Evolutionary conservation across 1,140 invertebrate species (phyloP).

Genomic region (Drosophila pseudoananassae): DNA sequence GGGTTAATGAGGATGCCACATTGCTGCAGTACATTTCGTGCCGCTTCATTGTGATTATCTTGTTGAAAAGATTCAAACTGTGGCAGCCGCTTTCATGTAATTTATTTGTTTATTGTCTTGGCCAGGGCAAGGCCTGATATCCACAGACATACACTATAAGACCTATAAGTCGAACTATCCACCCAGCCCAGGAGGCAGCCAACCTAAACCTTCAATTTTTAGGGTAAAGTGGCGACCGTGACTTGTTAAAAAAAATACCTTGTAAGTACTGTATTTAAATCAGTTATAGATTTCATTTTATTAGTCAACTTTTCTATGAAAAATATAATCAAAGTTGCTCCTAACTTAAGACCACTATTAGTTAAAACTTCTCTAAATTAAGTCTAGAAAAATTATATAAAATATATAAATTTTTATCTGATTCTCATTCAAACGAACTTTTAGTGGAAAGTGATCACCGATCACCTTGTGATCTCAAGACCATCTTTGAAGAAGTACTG

Average conservation of each 20-base stretch:
- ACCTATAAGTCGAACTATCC: constrained; percentile 9
- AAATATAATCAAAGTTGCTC: not conserved
- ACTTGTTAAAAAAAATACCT: not conserved
- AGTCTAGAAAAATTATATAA: too few relatives aligned
- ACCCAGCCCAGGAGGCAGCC: constrained; percentile 54
- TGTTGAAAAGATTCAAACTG: constrained; percentile 65
- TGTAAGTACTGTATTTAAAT: not conserved
- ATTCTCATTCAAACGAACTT: not conserved
- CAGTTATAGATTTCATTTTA: not conserved
- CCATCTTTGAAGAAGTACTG: constrained; percentile 24
- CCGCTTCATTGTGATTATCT: constrained; percentile 81
- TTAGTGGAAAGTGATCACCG: not conserved
- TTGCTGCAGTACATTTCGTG: constrained; percentile 80
- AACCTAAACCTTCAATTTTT: constrained; percentile 33
- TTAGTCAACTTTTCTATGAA: not conserved
- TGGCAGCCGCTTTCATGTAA: constrained; percentile 78
- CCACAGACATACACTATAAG: constrained; percentile 6
- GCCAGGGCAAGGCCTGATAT: constrained; percentile 45
- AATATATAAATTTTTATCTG: too few relatives aligned
- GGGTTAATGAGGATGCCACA: constrained; percentile 82
- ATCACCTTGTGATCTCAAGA: constrained; percentile 10
- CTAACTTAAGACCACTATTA: not conserved
- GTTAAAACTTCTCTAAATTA: too few relatives aligned
- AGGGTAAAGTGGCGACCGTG: constrained; percentile 16
- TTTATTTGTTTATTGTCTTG: constrained; percentile 82